These are phyloP conservation scores for Dicranocentrus wangi DNA, from an alignment of 2,888 invertebrate species.

Conservation along the genomic window DNA sequence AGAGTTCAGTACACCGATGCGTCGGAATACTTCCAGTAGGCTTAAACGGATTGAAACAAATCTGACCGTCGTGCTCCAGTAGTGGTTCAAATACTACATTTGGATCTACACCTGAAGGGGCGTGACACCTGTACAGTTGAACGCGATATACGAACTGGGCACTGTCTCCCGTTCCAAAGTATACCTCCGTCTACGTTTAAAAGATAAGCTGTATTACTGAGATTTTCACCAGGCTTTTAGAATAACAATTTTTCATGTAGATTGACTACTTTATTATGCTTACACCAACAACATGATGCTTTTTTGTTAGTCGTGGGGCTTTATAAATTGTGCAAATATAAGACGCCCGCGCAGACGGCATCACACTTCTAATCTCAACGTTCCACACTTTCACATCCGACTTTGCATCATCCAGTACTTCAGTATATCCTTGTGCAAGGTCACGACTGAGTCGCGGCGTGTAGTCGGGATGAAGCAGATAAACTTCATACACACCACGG, in stretches of 20 bases:
- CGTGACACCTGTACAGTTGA: background rate
- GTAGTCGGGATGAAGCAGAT: constrained; percentile 38
- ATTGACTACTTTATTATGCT: background rate
- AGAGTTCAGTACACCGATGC: constrained; percentile 38
- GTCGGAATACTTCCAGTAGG: constrained; percentile 23
- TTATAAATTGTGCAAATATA: constrained; percentile 44
- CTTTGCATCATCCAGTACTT: background rate
- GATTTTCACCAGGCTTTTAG: background rate
- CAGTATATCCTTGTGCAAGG: background rate
- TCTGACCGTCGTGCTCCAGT: background rate
- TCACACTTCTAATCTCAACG: background rate
- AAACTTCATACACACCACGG: constrained; percentile 8
- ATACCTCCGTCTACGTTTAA: constrained; percentile 9
- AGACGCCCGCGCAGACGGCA: constrained; percentile 9
- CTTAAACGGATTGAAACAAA: constrained; percentile 13
- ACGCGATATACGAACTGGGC: constrained; percentile 17
- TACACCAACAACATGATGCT: constrained; percentile 49
- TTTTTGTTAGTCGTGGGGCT: background rate
- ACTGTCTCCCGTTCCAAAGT: background rate
- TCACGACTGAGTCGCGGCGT: background rate
- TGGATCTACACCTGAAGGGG: constrained; percentile 1
- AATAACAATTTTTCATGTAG: background rate
- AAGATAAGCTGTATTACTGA: background rate
- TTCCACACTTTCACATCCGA: constrained; percentile 26
- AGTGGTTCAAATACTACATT: background rate